Evolutionary conservation across 2,113 vertebrate species (phyloP).

Genomic region (Ibidorhyncha struthersii): DNA sequence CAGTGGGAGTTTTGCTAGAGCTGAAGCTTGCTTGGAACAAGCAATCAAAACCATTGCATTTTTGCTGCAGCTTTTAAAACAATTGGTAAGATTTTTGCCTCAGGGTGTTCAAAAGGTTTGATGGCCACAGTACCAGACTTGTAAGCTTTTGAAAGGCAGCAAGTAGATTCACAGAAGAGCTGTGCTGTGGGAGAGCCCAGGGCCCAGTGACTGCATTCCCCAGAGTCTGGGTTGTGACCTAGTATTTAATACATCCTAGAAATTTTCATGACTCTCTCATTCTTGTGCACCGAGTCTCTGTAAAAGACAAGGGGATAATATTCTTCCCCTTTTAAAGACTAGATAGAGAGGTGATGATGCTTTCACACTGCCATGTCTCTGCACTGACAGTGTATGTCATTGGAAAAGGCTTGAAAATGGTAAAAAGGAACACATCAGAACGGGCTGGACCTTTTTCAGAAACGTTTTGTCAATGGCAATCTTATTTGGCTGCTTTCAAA

Average conservation of each 20-base stretch:
- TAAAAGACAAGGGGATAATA: background rate
- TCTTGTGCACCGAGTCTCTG: background rate
- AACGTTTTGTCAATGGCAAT: background rate
- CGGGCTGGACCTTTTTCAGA: background rate
- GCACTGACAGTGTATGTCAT: background rate
- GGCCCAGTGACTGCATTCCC: background rate
- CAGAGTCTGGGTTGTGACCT: background rate
- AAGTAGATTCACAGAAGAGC: background rate
- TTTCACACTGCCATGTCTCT: background rate
- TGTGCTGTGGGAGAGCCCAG: background rate
- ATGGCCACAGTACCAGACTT: background rate
- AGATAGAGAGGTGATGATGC: fast-evolving
- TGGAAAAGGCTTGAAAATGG: background rate
- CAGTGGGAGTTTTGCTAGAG: background rate
- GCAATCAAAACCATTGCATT: background rate
- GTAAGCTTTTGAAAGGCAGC: background rate
- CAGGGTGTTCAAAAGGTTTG: background rate
- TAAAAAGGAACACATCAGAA: background rate
- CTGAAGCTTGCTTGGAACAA: background rate
- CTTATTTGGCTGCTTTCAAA: background rate
- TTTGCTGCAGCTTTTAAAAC: background rate
- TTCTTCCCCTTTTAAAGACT: background rate
- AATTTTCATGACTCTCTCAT: background rate
- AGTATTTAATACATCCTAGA: background rate
- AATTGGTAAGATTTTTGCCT: background rate